phyloP scores from a whole-genome alignment of 2,113 vertebrate genomes.

The Sarotherodon lohbergeri region DNA sequence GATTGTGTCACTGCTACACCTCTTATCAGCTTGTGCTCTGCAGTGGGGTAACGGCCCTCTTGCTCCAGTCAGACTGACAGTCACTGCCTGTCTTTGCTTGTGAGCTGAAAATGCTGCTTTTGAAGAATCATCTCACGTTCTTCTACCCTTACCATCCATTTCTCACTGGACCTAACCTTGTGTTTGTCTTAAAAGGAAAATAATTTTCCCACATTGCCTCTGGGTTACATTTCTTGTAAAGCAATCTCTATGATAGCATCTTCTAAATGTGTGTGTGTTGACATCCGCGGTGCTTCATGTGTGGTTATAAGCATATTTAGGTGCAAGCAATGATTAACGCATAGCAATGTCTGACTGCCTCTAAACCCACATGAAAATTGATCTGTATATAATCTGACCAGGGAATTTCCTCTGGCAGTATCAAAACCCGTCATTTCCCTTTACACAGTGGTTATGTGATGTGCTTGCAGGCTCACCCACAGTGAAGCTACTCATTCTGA shows the following conservation, averaged over 20 bases:
- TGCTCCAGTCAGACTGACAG: not conserved
- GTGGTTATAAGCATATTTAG: not conserved
- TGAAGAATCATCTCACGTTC: slow-evolving; percentile 27
- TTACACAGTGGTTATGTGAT: slow-evolving; percentile 42
- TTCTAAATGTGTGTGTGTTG: not conserved
- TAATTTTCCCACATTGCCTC: not conserved
- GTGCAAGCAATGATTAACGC: slow-evolving; percentile 29
- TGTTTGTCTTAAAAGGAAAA: slow-evolving; percentile 9
- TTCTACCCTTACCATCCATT: not conserved
- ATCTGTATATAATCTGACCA: slow-evolving; percentile 56
- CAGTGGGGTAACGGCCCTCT: not conserved
- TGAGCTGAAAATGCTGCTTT: slow-evolving; percentile 11
- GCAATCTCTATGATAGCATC: not conserved
- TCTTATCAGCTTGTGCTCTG: slow-evolving; percentile 12
- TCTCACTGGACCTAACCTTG: slow-evolving; percentile 22
- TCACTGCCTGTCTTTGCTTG: not conserved
- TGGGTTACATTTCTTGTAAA: not conserved
- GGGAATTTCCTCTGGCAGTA: slow-evolving; percentile 55
- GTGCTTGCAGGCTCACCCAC: slow-evolving; percentile 15
- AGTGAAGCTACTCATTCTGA: slow-evolving; percentile 2
- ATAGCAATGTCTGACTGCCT: slow-evolving; percentile 21
- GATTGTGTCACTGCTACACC: not conserved
- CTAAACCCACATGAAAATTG: slow-evolving; percentile 57
- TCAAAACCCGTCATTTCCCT: slow-evolving; percentile 61
- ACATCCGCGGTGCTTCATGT: not conserved